Percentiles rank a stretch among this genome's conserved stretches.
phyloP scores from a whole-genome alignment of 2,888 invertebrate genomes.

The Falcaria lacertinaria region DNA sequence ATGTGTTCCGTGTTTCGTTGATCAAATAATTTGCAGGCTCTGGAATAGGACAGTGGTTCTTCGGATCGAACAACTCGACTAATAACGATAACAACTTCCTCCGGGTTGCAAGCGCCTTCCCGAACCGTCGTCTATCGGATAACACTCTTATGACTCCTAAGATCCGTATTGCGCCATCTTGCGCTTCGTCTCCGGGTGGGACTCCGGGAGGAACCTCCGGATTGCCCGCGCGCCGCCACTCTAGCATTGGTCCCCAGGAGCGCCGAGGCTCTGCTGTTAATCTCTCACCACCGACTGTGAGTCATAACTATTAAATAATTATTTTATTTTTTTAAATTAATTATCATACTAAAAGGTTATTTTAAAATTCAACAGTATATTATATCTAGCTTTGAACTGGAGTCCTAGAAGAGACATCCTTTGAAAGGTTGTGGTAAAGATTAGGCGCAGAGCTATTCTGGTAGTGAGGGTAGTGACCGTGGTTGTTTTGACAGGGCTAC shows the following conservation, averaged over 20 bases:
- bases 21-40: conserved; percentile 29
- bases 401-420: background rate
- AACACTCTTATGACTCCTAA: conserved; percentile 95
- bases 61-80: conserved; percentile 90
- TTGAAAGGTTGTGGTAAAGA: background rate
- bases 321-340: too few relatives aligned
- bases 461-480: conserved; percentile 48
- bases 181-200: conserved; percentile 90
- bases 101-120: conserved; percentile 89
- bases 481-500: conserved; percentile 78
- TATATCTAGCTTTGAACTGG: background rate
- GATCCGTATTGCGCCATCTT: conserved; percentile 92
- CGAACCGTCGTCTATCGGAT: conserved; percentile 93
- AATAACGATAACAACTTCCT: conserved; percentile 90
- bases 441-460: conserved; percentile 11
- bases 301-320: conserved; percentile 38
- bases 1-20: too few relatives aligned
- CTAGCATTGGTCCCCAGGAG: conserved; percentile 94
- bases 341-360: too few relatives aligned
- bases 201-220: conserved; percentile 85
- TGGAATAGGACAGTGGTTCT: conserved; percentile 89
- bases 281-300: conserved; percentile 93
- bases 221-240: conserved; percentile 92
- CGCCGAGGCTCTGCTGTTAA: conserved; percentile 90
- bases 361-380: too few relatives aligned